A percentile compares a stretch with the other conserved stretches of the same genome.
These are phyloP conservation scores for Carpatolechia fugitivella DNA, from an alignment of 2,888 invertebrate genomes.

Conservation along the genomic window DNA sequence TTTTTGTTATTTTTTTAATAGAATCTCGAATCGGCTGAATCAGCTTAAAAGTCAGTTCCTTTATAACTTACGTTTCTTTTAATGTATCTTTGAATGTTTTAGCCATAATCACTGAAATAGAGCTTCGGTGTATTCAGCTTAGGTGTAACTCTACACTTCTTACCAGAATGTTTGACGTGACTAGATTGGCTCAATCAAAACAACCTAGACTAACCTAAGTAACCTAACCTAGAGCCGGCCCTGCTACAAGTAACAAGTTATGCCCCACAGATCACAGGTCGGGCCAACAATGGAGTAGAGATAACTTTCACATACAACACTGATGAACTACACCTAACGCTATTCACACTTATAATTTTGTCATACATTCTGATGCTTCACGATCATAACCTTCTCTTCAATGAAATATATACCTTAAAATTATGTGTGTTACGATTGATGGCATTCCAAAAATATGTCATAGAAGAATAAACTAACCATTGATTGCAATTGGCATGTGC, in stretches of 20 bases:
- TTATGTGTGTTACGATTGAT: neutral
- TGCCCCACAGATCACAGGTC: neutral
- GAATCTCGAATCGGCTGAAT: no score
- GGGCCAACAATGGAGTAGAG: neutral
- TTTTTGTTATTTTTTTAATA: no score
- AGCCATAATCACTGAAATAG: no score
- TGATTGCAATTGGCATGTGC: slow-evolving; percentile 16
- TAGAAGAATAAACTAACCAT: neutral
- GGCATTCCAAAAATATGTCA: neutral
- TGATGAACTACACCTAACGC: neutral
- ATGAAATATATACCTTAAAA: neutral
- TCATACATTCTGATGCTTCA: neutral
- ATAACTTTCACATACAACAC: slow-evolving; percentile 14
- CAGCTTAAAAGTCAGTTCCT: no score
- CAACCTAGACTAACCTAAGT: no score
- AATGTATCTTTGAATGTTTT: no score
- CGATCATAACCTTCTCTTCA: neutral
- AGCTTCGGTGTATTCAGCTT: no score
- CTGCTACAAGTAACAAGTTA: neutral
- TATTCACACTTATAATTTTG: slow-evolving; percentile 7
- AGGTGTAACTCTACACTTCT: no score
- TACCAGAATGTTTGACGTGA: no score
- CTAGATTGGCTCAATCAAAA: no score
- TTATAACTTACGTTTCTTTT: no score
- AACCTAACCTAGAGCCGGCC: no score